phyloP scores from a whole-genome alignment of 2,113 vertebrate species.

The Ictalurus punctatus region DNA sequence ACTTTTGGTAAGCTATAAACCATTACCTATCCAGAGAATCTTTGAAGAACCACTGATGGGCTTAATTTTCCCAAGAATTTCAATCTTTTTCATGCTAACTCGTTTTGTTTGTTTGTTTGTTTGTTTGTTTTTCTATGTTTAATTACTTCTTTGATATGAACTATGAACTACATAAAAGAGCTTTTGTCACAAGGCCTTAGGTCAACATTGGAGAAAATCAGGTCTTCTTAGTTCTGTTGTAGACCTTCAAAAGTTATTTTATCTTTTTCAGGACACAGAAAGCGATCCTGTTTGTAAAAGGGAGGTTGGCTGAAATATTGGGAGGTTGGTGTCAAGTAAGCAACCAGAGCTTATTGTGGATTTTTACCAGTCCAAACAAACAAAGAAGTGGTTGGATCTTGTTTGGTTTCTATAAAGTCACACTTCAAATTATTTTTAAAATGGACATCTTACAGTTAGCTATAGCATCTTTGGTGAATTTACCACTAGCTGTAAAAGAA shows the following conservation, averaged over 20 bases:
- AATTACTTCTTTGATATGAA: too few relatives aligned
- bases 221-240: background rate
- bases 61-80: background rate
- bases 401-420: background rate
- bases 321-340: background rate
- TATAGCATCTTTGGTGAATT: background rate
- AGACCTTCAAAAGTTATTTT: background rate
- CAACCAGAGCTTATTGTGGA: background rate
- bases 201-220: background rate
- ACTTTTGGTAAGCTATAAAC: background rate
- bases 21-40: background rate
- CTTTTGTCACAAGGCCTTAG: background rate
- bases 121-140: background rate
- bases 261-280: background rate
- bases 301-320: background rate
- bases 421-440: background rate
- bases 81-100: background rate
- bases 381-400: background rate
- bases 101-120: too few relatives aligned
- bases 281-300: background rate
- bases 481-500: background rate
- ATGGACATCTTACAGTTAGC: background rate
- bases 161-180: background rate
- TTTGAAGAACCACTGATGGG: background rate
- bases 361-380: background rate